A percentile compares a stretch with the other conserved stretches of the same genome.
phyloP scores from a whole-genome alignment of 2,797 vertebrate species.

The Hemitrygon akajei region DNA sequence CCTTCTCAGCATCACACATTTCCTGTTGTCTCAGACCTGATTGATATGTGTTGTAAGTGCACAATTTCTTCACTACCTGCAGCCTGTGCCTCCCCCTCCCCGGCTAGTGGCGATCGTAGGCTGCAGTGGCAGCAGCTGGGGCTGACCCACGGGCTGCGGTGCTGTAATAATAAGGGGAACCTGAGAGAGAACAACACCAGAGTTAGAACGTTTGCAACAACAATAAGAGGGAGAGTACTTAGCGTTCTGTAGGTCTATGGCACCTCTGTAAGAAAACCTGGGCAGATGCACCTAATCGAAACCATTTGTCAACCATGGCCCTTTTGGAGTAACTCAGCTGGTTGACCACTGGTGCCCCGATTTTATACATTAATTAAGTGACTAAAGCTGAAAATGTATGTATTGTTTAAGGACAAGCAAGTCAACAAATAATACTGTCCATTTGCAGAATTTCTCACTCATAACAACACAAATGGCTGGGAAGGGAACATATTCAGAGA shows the following conservation, averaged over 20 bases:
- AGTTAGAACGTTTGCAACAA: background rate
- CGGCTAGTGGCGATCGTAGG: slow-evolving; percentile 91
- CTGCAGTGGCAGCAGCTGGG: slow-evolving; percentile 73
- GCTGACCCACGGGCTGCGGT: slow-evolving; percentile 80
- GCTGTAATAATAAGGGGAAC: slow-evolving; percentile 94
- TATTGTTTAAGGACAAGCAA: background rate
- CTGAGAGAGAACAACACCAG: slow-evolving; percentile 53
- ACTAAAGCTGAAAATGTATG: background rate
- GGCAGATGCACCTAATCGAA: no score
- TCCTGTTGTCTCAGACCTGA: slow-evolving; percentile 40
- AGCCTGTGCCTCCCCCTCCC: slow-evolving; percentile 44
- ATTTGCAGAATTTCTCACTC: background rate
- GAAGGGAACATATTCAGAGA: background rate
- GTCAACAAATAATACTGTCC: background rate
- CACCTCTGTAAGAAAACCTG: background rate
- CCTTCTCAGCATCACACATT: slow-evolving; percentile 35
- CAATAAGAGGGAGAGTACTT: background rate
- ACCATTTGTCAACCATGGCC: background rate
- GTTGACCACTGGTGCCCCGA: background rate
- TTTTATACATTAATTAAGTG: background rate
- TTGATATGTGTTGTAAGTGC: slow-evolving; percentile 45
- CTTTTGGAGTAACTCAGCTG: background rate
- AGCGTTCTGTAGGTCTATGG: background rate
- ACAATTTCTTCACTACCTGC: slow-evolving; percentile 39
- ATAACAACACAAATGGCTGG: background rate